These are phyloP conservation scores for Climacteris rufus DNA, from an alignment of 2,113 vertebrate species.

Conservation along the genomic window DNA sequence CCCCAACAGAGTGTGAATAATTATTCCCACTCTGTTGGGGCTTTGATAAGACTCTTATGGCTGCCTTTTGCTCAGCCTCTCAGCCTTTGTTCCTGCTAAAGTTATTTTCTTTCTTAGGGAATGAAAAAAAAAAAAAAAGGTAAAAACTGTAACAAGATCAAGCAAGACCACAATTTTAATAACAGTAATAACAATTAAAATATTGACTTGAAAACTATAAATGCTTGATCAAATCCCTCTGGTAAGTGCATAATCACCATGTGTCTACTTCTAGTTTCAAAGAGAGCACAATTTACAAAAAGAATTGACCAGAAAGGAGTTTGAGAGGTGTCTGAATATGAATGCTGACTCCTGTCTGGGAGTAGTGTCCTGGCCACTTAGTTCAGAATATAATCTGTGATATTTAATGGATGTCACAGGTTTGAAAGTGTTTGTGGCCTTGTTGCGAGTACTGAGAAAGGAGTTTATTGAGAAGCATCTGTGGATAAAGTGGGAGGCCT, in stretches of 20 bases:
- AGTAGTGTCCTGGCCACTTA: not conserved
- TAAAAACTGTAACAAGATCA: not conserved
- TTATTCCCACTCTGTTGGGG: slow-evolving; percentile 50
- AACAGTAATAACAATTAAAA: not conserved
- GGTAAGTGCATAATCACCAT: not conserved
- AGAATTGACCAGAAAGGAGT: not conserved
- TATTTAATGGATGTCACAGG: not conserved
- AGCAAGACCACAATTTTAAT: not conserved
- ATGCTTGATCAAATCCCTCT: not conserved
- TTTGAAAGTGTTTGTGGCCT: not conserved
- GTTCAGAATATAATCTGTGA: accelerated
- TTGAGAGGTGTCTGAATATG: not conserved
- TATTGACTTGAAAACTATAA: not conserved
- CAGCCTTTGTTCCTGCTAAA: slow-evolving; percentile 60
- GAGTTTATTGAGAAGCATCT: not conserved
- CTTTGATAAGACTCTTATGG: slow-evolving; percentile 66
- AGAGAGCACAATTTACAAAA: not conserved
- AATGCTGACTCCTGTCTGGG: not conserved
- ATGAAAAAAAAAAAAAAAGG: not conserved
- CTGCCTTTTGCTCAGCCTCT: slow-evolving; percentile 53
- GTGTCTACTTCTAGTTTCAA: not conserved
- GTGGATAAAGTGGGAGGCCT: not conserved
- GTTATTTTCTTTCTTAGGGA: slow-evolving; percentile 46
- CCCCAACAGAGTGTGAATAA: slow-evolving; percentile 65
- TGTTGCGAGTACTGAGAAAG: not conserved